Conservation (phyloP, 2,888 invertebrate species). For the Sminthurides aquaticus region DNA sequence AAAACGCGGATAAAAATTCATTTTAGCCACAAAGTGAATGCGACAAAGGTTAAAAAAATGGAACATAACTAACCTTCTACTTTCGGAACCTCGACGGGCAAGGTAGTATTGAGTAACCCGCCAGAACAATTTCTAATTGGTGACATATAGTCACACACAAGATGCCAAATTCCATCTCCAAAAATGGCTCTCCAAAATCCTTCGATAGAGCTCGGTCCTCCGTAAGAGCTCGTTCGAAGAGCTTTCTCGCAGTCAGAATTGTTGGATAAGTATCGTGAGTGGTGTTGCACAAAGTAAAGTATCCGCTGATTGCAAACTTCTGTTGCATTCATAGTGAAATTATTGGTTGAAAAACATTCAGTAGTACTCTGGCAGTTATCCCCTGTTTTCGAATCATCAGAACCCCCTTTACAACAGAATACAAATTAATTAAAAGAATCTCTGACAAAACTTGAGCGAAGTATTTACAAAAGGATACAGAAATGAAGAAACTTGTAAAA, state of each 20-base stretch:
- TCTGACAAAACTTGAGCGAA: no score
- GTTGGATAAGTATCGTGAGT: conserved; percentile 15
- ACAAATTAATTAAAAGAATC: no score
- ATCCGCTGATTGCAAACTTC: conserved; percentile 17
- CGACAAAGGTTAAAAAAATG: no score
- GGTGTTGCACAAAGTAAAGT: conserved; percentile 13
- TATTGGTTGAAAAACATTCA: not conserved
- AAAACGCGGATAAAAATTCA: no score
- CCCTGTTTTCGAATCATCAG: not conserved
- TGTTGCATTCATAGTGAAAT: conserved; percentile 9
- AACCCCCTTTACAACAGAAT: no score
- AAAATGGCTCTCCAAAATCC: conserved; percentile 40
- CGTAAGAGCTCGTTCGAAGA: conserved; percentile 33
- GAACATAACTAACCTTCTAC: no score
- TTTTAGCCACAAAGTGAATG: no score
- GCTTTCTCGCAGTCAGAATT: conserved; percentile 23
- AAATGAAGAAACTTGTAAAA: no score
- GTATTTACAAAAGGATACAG: no score
- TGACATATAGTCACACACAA: conserved; percentile 36
- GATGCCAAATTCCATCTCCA: conserved; percentile 36
- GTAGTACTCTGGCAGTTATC: not conserved
- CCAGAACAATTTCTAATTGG: conserved; percentile 31
- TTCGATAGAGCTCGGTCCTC: conserved; percentile 40
- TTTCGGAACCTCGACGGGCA: not conserved
- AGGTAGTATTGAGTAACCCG: not conserved